phyloP scores from a whole-genome alignment of 2,113 vertebrate species.

The Chrysemys picta region DNA sequence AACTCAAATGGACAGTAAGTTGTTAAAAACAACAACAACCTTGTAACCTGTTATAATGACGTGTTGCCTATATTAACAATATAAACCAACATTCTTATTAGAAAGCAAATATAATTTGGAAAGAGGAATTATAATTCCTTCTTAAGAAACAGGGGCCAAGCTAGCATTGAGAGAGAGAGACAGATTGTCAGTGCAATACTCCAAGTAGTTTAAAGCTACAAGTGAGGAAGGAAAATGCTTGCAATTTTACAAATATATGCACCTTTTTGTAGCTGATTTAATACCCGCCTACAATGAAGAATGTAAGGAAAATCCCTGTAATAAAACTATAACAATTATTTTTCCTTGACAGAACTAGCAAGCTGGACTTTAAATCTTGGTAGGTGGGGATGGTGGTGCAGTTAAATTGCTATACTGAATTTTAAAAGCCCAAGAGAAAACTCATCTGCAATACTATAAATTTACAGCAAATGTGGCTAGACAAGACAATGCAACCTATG shows the following conservation, averaged over 20 bases:
- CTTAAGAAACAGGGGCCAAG: not conserved
- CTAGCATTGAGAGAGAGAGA: not conserved
- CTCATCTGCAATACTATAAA: not conserved
- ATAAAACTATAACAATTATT: not conserved
- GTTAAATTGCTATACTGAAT: not conserved
- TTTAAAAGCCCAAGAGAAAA: not conserved
- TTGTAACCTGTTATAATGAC: no score
- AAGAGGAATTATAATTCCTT: not conserved
- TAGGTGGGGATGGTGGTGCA: not conserved
- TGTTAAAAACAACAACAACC: no score
- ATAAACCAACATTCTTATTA: not conserved
- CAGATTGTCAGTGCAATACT: not conserved
- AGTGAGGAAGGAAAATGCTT: not conserved
- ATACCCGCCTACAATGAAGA: not conserved
- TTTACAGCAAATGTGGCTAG: not conserved
- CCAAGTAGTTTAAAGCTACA: not conserved
- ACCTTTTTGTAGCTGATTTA: not conserved
- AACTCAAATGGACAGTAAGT: no score
- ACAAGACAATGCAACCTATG: not conserved
- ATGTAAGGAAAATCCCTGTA: not conserved
- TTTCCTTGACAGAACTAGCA: not conserved
- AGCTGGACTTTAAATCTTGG: not conserved
- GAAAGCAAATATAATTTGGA: not conserved
- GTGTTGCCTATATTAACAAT: not conserved
- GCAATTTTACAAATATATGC: not conserved